These are phyloP conservation scores for Alcis repandata DNA, from an alignment of 2,888 invertebrate genomes.

Conservation along the genomic window DNA sequence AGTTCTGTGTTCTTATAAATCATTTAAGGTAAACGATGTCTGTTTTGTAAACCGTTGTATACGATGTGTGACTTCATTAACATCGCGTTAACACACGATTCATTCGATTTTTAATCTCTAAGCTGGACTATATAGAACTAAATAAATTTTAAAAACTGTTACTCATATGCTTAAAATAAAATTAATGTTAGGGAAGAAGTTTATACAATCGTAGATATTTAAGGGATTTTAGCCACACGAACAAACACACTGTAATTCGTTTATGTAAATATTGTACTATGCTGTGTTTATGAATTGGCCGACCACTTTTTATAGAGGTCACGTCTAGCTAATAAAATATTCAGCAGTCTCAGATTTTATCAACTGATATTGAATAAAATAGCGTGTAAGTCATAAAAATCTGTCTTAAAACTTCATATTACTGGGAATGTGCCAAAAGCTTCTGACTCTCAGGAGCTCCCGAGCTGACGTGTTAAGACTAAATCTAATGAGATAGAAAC, in stretches of 20 bases:
- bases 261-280: conserved; percentile 70
- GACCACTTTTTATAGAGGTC: conserved; percentile 39
- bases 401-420: conserved; percentile 71
- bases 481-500: conserved; percentile 56
- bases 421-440: conserved; percentile 85
- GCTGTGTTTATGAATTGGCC: conserved; percentile 52
- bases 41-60: conserved; percentile 85
- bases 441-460: conserved; percentile 71
- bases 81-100: conserved; percentile 76
- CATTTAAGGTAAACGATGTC: conserved; percentile 71
- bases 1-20: conserved; percentile 69
- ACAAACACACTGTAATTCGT: conserved; percentile 73
- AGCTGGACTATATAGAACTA: conserved; percentile 77
- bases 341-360: conserved; percentile 64
- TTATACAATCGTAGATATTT: conserved; percentile 77
- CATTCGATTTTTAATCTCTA: conserved; percentile 72
- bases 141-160: conserved; percentile 85
- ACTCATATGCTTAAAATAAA: conserved; percentile 84
- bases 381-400: conserved; percentile 61
- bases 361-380: conserved; percentile 64
- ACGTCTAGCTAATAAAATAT: conserved; percentile 52
- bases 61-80: conserved; percentile 83
- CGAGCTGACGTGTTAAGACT: conserved; percentile 75
- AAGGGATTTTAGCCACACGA: conserved; percentile 78
- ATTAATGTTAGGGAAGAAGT: conserved; percentile 80